Evolutionary conservation across 2,113 vertebrate genomes (phyloP).

Genomic region (Atrichornis clamosus): DNA sequence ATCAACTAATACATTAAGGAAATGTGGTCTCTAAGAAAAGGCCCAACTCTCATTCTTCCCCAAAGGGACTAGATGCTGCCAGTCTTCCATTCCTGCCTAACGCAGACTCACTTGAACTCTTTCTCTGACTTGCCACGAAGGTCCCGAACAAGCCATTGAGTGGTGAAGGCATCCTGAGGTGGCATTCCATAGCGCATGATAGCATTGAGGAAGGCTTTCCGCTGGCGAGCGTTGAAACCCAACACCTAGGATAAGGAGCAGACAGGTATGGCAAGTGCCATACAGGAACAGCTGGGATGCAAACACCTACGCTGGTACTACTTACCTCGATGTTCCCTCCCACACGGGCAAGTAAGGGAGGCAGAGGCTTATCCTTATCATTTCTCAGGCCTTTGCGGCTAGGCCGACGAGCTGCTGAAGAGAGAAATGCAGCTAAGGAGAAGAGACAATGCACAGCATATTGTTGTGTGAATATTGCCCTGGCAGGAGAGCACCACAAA

Average conservation of each 20-base stretch:
- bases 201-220: conserved; percentile 97
- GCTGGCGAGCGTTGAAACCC: conserved; percentile 95
- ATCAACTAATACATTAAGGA: neutral
- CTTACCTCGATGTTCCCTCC: conserved; percentile 97
- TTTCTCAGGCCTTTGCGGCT: conserved; percentile 94
- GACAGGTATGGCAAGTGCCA: neutral
- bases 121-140: conserved; percentile 97
- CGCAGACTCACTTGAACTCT: conserved; percentile 90
- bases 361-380: conserved; percentile 95
- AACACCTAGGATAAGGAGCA: conserved; percentile 76
- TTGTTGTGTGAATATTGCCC: neutral
- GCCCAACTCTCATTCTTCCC: neutral
- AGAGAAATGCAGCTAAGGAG: neutral
- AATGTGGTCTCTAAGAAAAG: neutral
- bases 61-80: neutral
- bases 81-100: neutral
- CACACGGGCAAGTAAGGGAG: conserved; percentile 92
- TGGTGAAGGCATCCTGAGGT: conserved; percentile 97
- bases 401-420: conserved; percentile 86
- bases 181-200: conserved; percentile 99
- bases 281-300: neutral
- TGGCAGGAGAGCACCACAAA: neutral
- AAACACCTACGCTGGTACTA: neutral
- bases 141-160: conserved; percentile 96
- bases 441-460: neutral